Evolutionary conservation across 2,113 vertebrate species (phyloP).

Genomic region (Coptodon rendalli): DNA sequence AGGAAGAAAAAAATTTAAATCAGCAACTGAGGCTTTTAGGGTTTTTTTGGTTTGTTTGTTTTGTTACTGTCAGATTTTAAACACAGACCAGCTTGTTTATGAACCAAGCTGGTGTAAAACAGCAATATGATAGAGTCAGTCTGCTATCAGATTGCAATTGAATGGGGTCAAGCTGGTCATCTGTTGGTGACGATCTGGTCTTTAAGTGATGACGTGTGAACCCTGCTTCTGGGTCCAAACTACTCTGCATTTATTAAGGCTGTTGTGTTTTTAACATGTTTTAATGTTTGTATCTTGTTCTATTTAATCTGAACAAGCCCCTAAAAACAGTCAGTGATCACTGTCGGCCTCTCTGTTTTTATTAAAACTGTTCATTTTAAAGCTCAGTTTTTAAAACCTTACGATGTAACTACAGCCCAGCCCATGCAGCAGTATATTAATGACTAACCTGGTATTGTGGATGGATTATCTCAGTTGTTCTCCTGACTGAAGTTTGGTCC

Average conservation of each 20-base stretch:
- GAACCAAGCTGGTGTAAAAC: neutral
- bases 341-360: fast-evolving
- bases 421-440: too few species aligned
- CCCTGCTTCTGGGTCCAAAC: fast-evolving
- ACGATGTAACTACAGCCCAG: fast-evolving
- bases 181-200: fast-evolving
- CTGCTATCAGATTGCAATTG: neutral
- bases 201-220: neutral
- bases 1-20: neutral
- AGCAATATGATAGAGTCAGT: neutral
- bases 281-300: neutral
- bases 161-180: neutral
- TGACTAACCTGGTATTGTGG: neutral
- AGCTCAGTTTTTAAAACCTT: neutral
- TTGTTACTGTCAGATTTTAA: neutral
- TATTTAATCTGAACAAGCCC: fast-evolving
- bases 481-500: neutral
- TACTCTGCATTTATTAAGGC: neutral
- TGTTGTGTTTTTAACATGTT: neutral
- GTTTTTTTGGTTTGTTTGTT: fast-evolving
- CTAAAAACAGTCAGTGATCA: neutral
- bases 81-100: neutral
- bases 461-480: neutral
- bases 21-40: fast-evolving
- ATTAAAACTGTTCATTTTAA: neutral